phyloP scores from a whole-genome alignment of 2,113 vertebrate genomes.

The chimpanzee (Pan troglodytes) region NHGRI_mPanTro3-v2.1_pri NC_072402.2:110736001-110736500 shows the following conservation, averaged over 20 bases:
- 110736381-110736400: not conserved
- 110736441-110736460: not conserved
- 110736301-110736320: not conserved
- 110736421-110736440: not conserved
- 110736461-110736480: not conserved
- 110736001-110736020: not conserved
- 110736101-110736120: not conserved
- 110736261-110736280: not conserved
- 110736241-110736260: not conserved
- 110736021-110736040: not conserved
- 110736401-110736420: slow-evolving; percentile 2
- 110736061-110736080: not conserved
- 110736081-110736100: not conserved
- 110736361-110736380: not conserved
- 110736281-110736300: not conserved
- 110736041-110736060: not conserved
- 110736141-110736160: not conserved
- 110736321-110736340: not conserved
- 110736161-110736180: not conserved
- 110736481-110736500: not conserved
- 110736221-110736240: not conserved
- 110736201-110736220: not conserved
- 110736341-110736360: not conserved
- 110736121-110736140: not conserved
- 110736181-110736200: not conserved